These are phyloP conservation scores for Drosophila seclusa DNA, from an alignment of 2,888 invertebrate genomes.

Conservation along the genomic window DNA sequence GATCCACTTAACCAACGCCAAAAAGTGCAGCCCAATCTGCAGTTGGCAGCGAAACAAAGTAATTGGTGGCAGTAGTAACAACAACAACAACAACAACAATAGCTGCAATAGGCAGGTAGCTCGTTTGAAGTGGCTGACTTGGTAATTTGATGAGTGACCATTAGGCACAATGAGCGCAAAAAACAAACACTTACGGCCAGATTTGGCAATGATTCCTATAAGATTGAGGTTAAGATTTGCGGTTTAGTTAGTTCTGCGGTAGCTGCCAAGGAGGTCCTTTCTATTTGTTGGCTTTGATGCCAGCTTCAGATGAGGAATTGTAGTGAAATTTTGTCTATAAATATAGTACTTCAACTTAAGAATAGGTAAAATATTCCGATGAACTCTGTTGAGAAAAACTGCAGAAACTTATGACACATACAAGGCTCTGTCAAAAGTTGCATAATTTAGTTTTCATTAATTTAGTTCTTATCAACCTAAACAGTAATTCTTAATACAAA, in stretches of 20 bases:
- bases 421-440: background rate
- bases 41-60: conserved; percentile 56
- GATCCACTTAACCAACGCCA: conserved; percentile 49
- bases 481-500: background rate
- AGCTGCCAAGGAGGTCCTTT: conserved; percentile 35
- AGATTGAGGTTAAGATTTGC: conserved; percentile 66
- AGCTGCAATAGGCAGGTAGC: conserved; percentile 48
- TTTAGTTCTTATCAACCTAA: background rate
- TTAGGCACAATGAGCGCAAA: conserved; percentile 56
- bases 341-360: background rate
- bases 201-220: conserved; percentile 54
- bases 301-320: conserved; percentile 1
- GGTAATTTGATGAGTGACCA: conserved; percentile 72
- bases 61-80: conserved; percentile 57
- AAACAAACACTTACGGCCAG: conserved; percentile 60
- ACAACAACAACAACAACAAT: conserved; percentile 37
- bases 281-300: conserved; percentile 22
- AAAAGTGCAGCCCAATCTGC: conserved; percentile 54
- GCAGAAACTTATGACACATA: background rate
- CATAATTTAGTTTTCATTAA: background rate
- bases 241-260: conserved; percentile 19
- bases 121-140: conserved; percentile 35
- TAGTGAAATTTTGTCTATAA: background rate
- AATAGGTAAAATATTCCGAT: background rate
- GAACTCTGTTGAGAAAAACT: background rate